Evolutionary conservation across 2,797 vertebrate species (phyloP), one percentile per base, ranked within the genome.

Genomic region (Chiroxiphia lanceolata): DNA sequence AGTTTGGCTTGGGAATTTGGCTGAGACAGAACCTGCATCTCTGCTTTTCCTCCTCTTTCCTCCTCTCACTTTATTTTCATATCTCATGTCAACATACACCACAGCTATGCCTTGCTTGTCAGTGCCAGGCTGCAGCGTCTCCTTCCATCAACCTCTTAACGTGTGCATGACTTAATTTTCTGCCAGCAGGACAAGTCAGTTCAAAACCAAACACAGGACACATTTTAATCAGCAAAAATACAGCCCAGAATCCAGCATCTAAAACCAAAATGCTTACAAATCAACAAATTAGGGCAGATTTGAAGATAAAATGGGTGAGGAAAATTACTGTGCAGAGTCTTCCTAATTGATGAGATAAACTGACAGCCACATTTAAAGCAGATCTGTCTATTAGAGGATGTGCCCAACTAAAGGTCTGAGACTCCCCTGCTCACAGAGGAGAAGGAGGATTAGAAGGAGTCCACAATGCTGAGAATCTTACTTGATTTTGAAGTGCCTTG

Each of bases 91-190:
- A 69, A 47, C 68, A 83, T 3, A 42, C 40, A 27, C 36, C 61
- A 65, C 60, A 84, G 89, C 26, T 89, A 65, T 60, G 75, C 36
- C 76, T 89, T 76, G 83, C 87, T 50, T 88, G 44, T 83, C 88
- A 83, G 36, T 59, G 81, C 86, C 87, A 85, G 82, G 40, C 53
- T 86, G 64, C 72, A 67, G 23, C 42, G 68, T 47, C 69, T 94
- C 71, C 54, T 87, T 61, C 80, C 63, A 89, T 78, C 74, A 83
- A 10, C 71, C 54, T 51, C 56, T 50, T 87, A 76, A 77, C 19
- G 27, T 2, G 13, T 38, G 9, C 21, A 44, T 47, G 63, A 95
- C 94, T 96, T 82, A 53, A 93, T 96, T 93, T 94, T 74, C 65
- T 54, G 68, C 51, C 53, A 68, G 61, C 54, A 72, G 57, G 80